Evolutionary conservation across 2,113 vertebrate genomes (phyloP).

Genomic region (Dicaeum eximium): DNA sequence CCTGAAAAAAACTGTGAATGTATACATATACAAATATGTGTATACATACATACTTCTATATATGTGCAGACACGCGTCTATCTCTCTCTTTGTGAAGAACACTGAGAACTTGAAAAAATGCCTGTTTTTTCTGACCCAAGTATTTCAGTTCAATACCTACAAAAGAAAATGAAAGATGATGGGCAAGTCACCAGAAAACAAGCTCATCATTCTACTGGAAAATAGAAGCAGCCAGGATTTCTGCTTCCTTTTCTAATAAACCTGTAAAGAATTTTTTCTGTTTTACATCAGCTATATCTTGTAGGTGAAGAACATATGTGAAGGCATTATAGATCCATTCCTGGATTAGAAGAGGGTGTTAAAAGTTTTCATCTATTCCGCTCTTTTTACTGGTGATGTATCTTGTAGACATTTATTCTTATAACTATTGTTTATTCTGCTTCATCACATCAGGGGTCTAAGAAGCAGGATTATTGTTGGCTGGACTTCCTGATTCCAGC

Average conservation of each 20-base stretch:
- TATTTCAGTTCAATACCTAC: not conserved
- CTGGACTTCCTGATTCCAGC: not conserved
- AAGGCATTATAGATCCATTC: not conserved
- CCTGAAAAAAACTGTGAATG: not conserved
- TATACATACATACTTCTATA: not conserved
- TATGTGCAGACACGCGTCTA: accelerated
- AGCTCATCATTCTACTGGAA: not conserved
- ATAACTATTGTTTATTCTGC: not conserved
- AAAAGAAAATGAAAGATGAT: not conserved
- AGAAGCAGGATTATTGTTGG: not conserved
- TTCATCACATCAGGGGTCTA: not conserved
- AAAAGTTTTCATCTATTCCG: not conserved
- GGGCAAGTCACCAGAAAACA: not conserved
- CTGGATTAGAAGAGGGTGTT: not conserved
- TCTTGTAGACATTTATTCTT: not conserved
- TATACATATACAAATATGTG: not conserved
- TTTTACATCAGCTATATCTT: not conserved
- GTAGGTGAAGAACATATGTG: not conserved
- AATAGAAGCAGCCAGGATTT: not conserved
- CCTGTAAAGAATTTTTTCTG: not conserved
- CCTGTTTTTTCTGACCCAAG: not conserved
- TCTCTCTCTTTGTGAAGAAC: not conserved
- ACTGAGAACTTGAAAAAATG: not conserved
- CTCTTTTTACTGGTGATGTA: not conserved
- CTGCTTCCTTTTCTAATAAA: not conserved